Conservation (phyloP, 2,113 vertebrate genomes). For the Athene noctua region DNA sequence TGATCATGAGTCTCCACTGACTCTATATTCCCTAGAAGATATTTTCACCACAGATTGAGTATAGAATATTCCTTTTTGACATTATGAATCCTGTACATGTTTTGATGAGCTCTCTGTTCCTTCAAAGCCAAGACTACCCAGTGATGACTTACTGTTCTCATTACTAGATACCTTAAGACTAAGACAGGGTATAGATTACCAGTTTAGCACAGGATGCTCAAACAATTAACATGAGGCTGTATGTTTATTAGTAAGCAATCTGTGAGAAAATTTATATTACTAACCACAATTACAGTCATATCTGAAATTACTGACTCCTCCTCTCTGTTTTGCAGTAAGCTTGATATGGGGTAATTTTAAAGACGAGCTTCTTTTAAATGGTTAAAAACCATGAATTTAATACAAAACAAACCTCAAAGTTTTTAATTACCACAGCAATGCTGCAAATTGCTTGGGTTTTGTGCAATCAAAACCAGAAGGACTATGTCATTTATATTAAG, state of each 20-base stretch:
- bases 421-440: neutral
- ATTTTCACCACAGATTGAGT: neutral
- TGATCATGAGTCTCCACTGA: neutral
- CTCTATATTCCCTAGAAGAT: neutral
- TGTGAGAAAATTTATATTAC: neutral
- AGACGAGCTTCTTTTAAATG: neutral
- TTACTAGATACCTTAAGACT: neutral
- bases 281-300: neutral
- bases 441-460: neutral
- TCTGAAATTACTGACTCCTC: neutral
- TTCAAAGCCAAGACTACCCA: neutral
- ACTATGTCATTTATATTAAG: neutral
- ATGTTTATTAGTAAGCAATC: neutral
- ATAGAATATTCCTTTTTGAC: neutral
- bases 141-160: neutral
- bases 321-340: neutral
- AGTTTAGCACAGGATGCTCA: neutral
- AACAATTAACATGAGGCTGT: neutral
- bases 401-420: neutral
- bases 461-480: neutral
- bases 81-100: neutral
- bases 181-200: neutral
- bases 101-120: neutral
- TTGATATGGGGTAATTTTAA: neutral
- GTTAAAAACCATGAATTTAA: neutral